phyloP scores from a whole-genome alignment of 2,888 invertebrate species.

The Lycaena phlaeas region DNA sequence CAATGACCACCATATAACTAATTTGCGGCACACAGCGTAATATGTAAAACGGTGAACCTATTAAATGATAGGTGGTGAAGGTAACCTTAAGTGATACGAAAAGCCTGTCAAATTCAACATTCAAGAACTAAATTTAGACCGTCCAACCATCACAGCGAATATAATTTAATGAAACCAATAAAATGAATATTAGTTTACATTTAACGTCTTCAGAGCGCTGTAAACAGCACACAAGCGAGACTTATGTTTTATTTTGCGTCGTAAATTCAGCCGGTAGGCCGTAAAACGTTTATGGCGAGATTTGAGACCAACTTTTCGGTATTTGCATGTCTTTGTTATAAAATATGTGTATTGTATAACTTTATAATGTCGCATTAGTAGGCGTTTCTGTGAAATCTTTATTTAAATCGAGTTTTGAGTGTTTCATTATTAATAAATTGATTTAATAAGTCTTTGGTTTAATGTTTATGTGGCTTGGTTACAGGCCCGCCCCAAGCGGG shows the following conservation, averaged over 20 bases:
- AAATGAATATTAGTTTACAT: not conserved
- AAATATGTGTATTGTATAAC: constrained; percentile 7
- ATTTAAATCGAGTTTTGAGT: no score
- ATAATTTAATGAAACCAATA: not conserved
- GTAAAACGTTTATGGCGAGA: constrained; percentile 10
- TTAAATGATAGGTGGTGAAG: no score
- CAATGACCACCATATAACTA: not conserved
- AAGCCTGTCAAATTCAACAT: no score
- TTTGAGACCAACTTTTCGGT: constrained; percentile 15
- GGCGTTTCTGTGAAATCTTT: not conserved
- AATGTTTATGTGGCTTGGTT: no score
- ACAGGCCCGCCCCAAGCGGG: no score
- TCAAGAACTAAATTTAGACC: no score
- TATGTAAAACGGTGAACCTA: no score
- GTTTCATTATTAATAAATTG: no score
- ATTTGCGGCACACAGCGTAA: no score
- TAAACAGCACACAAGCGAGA: constrained; percentile 8
- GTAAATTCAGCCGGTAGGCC: constrained; percentile 9
- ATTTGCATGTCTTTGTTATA: constrained; percentile 64
- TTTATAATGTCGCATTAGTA: not conserved
- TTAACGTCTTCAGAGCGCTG: constrained; percentile 1
- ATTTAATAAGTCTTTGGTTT: no score
- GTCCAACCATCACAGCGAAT: no score
- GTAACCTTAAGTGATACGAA: no score
- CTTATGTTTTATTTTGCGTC: constrained; percentile 10